These are phyloP conservation scores for Novumbra hubbsi DNA, from an alignment of 2,797 vertebrate genomes.

Conservation along the genomic window DNA sequence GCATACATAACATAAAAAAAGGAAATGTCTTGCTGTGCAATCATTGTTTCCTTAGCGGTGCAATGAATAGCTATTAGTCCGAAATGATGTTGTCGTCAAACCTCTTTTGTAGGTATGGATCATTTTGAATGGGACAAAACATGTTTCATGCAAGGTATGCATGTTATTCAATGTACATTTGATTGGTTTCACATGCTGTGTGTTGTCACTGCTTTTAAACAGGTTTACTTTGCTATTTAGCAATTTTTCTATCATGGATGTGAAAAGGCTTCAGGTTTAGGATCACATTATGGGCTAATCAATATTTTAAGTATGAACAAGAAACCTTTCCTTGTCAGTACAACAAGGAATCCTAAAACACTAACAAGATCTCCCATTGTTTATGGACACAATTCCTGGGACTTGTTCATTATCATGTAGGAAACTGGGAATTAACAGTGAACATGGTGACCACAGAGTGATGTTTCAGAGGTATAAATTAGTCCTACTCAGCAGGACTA, in stretches of 20 bases:
- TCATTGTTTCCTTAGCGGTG: not conserved
- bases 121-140: no score
- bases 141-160: no score
- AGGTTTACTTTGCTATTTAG: no score
- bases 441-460: slow-evolving; percentile 52
- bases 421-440: slow-evolving; percentile 43
- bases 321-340: not conserved
- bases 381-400: slow-evolving; percentile 37
- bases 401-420: slow-evolving; percentile 45
- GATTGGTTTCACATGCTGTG: no score
- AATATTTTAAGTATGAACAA: not conserved
- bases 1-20: not conserved
- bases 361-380: not conserved
- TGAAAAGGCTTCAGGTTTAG: no score
- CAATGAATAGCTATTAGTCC: no score
- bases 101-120: no score
- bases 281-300: not conserved
- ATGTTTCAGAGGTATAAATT: slow-evolving; percentile 54
- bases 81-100: no score
- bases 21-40: not conserved
- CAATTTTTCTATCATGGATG: no score
- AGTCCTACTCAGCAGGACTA: slow-evolving; percentile 52
- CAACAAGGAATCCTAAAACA: not conserved
- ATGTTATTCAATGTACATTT: no score
- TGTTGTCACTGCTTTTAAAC: no score